Base-by-base conservation (phyloP, 2,797 vertebrate species). In the Microctenopoma steveboyesi region DNA sequence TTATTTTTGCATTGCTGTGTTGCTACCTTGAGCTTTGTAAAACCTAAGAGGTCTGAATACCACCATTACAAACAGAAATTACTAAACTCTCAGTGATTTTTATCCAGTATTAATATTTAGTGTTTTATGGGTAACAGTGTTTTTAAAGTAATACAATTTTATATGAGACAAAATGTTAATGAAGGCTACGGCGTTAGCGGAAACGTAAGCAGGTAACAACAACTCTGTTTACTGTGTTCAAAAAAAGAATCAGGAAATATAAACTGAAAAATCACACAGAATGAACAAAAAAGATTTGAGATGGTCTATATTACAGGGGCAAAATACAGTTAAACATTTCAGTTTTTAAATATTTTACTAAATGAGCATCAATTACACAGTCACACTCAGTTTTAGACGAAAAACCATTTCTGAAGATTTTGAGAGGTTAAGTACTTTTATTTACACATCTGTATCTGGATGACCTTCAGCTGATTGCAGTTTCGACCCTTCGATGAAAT, bases 401-500 rank as follows among this genome's bases (percentile, higher is more conserved):
- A 55, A 53, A 28, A 27, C 39, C 13, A 40, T 3, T 12, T 40
- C 39, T 13, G 1, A 3, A 5, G 1, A 37, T 14, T 30, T 56
- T 27, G 7, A 35, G 35, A 43, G 16, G 40, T 42, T 37, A 45
- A 59, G 15, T 25, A 0, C n/a, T 60, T 5, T 66, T 58, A 64
- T 61, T 50, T 51, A 12, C 39, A 33, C 15, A 10, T 56, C 2
- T 47, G 45, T 46, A 25, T 67, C 27, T 51, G 53, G 22, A 62
- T 2, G 47, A 43, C 65, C 62, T 81, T 72, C 37, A 57, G 58
- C 2, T 40, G 55, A 71, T 73, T 65, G 39, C 72, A 52, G 74
- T 47, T 18, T 64, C 40, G 25, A 80, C 48, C 53, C 59, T 46
- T 13, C 7, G 18, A 52, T 57, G 46, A 62, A 55, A 71, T 76